A percentile compares a stretch with the other conserved stretches of the same genome.
Conservation (phyloP, 1,140 invertebrate species). For the Reticulitermes speratus region DNA sequence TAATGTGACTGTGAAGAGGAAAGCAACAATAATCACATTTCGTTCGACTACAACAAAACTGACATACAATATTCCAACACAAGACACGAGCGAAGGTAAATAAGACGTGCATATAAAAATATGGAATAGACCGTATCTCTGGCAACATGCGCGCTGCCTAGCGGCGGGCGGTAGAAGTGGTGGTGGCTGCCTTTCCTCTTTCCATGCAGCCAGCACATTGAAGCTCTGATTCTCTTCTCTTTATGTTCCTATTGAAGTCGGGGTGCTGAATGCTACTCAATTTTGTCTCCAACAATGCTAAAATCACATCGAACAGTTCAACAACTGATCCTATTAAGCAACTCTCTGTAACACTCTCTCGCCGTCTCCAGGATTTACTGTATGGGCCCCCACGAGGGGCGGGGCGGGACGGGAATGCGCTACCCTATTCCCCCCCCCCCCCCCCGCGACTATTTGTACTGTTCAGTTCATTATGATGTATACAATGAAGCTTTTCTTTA, state of each 20-base stretch:
- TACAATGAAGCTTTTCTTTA: constrained; percentile 35
- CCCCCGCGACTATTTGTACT: constrained; percentile 32
- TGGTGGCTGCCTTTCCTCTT: background rate
- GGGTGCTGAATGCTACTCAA: constrained; percentile 36
- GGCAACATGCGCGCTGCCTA: background rate
- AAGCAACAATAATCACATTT: too few relatives aligned
- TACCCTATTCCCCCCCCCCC: constrained; percentile 14
- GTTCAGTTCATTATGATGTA: constrained; percentile 34
- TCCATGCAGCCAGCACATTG: constrained; percentile 9
- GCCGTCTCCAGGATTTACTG: constrained; percentile 8
- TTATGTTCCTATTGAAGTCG: constrained; percentile 27
- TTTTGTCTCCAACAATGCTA: constrained; percentile 37
- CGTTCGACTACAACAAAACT: too few relatives aligned
- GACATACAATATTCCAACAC: too few relatives aligned
- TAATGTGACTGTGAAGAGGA: too few relatives aligned
- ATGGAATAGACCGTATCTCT: background rate
- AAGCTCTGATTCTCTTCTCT: constrained; percentile 5
- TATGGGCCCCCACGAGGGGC: constrained; percentile 3
- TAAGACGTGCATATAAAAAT: background rate
- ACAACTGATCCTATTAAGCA: constrained; percentile 39
- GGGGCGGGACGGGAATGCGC: background rate
- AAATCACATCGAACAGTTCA: constrained; percentile 39
- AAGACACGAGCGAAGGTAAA: background rate
- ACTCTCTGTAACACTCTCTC: constrained; percentile 33
- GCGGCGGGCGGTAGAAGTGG: too few relatives aligned